Evolutionary conservation across 2,888 invertebrate species (phyloP).

Genomic region (Nomada ferruginata): DNA sequence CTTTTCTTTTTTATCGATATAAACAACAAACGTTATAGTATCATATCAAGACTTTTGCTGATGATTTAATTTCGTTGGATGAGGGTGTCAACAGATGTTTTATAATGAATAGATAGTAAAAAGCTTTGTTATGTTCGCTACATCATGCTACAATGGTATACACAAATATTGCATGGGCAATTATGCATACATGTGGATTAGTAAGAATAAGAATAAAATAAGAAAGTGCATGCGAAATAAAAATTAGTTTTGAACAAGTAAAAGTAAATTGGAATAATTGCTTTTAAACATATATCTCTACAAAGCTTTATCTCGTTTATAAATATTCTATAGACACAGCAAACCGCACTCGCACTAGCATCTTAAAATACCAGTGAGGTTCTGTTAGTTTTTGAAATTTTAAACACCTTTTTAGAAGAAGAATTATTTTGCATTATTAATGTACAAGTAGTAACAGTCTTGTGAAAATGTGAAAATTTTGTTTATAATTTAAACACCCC

Average conservation of each 20-base stretch:
- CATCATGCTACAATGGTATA: constrained; percentile 61
- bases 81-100: constrained; percentile 8
- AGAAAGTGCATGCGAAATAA: constrained; percentile 59
- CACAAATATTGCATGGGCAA: constrained; percentile 22
- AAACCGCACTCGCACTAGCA: constrained; percentile 77
- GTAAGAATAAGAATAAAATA: constrained; percentile 28
- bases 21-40: constrained; percentile 32
- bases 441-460: background rate
- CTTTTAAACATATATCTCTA: constrained; percentile 58
- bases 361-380: constrained; percentile 34
- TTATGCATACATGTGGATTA: constrained; percentile 37
- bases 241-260: constrained; percentile 44
- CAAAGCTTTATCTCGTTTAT: constrained; percentile 53
- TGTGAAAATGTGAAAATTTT: constrained; percentile 7
- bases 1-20: constrained; percentile 80
- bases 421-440: constrained; percentile 8
- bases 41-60: background rate
- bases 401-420: background rate
- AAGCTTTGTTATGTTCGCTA: constrained; percentile 50
- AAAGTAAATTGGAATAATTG: constrained; percentile 45
- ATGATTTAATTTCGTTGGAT: background rate
- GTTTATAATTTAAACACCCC: constrained; percentile 30
- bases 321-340: constrained; percentile 72
- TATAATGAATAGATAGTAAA: constrained; percentile 28
- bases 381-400: constrained; percentile 37